Base-by-base conservation (phyloP, 2,113 vertebrate genomes). In the Hydrolagus affinis region DNA sequence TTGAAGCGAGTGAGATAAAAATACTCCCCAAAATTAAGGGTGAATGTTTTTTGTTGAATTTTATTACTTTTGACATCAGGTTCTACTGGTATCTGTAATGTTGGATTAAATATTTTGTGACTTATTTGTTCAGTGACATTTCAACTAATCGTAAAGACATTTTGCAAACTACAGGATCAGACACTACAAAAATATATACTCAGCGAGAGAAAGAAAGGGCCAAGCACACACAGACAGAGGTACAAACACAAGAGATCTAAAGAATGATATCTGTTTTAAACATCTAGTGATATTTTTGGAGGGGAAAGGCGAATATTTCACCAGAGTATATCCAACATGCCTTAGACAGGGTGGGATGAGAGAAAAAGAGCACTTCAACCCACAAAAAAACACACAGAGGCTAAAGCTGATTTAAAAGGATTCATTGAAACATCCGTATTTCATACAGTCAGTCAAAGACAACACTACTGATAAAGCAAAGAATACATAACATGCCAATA, bases 91-190 rank as follows among this genome's bases (percentile, higher is more conserved):
- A 86, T 76, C 88, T 88, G 86, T 77, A 88, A 86, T 74, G 85
- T 88, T 83, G 78, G 62, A 83, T 83, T 83, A 83, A 83, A 83
- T 83, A 83, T 83, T 83, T 83, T 83, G 78, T 83, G 78, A 83
- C 78, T 83, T 87, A 86, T 89, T 89, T 92, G 90, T 90, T 92
- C 90, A 92, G 77, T 92, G 91, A 92, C 91, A 94, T 93, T 93
- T 94, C 73, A 64, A 28, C 85, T 87, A 86, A 86, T 86, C 86
- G 87, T 86, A 86, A 89, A 91, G 87, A 91, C 87, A 88, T 85
- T 77, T 71, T 85, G 70, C 28, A 32, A 83, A 83, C 62, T 68
- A 83, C 62, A 68, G 78, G 78, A 83, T 83, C 66, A 83, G 62
- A 9, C 60, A 32, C 78, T 83, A 83, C 78, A 66, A 83, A 83